Conservation (phyloP, 92 coral and sea anemone genomes). For the Plumapathes pennacea region DNA sequence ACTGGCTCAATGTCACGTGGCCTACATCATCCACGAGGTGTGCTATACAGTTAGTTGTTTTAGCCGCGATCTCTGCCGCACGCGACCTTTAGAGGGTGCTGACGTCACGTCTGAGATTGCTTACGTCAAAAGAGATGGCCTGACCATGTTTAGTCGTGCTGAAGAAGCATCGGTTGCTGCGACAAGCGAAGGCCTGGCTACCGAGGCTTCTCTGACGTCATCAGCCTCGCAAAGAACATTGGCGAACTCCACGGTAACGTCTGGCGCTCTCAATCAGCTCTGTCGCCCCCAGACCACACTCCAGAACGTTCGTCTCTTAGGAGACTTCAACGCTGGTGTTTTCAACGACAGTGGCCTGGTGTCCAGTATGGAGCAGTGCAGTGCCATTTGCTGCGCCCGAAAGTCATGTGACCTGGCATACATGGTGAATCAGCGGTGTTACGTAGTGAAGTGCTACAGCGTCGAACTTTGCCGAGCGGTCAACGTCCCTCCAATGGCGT, state of each 20-base stretch:
- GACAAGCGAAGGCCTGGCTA: constrained; percentile 1
- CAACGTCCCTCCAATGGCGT: constrained; percentile 63
- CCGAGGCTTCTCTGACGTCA: background rate
- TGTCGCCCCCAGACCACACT: constrained; percentile 67
- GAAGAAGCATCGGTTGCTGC: constrained; percentile 62
- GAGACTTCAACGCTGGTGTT: constrained; percentile 78
- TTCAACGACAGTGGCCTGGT: constrained; percentile 78
- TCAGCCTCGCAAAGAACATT: too few species aligned
- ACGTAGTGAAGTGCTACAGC: constrained; percentile 75
- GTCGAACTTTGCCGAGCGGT: constrained; percentile 63
- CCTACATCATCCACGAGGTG: constrained; percentile 69
- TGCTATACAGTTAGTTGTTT: constrained; percentile 86
- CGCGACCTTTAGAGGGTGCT: constrained; percentile 67
- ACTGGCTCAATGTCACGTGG: constrained; percentile 69
- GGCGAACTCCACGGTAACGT: background rate
- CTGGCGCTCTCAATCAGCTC: background rate
- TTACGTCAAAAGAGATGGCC: constrained; percentile 70
- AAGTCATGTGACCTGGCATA: constrained; percentile 89
- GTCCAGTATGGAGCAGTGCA: constrained; percentile 66
- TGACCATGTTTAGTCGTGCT: constrained; percentile 61
- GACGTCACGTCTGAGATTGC: constrained; percentile 66
- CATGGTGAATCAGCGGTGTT: constrained; percentile 72
- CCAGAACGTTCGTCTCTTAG: constrained; percentile 73
- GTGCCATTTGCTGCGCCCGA: constrained; percentile 72
- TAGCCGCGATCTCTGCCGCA: constrained; percentile 79